Percentiles rank a stretch among this genome's conserved stretches.
These are phyloP conservation scores for Cataglyphis cursor DNA, from an alignment of 2,888 invertebrate species.

Conservation along the genomic window DNA sequence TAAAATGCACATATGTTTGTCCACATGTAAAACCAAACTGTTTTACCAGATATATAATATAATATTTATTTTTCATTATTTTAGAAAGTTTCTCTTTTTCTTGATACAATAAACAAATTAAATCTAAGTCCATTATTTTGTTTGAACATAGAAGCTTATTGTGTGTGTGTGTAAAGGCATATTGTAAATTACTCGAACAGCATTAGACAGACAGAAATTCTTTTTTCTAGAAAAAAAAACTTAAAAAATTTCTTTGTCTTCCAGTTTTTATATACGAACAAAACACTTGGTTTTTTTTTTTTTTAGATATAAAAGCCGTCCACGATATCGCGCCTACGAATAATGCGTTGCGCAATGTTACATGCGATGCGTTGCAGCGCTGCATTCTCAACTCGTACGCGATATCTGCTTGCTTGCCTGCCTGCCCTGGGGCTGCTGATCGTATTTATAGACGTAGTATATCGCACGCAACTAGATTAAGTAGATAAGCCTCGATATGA, in stretches of 20 bases:
- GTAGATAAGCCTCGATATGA: slow-evolving; percentile 70
- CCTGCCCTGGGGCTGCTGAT: slow-evolving; percentile 70
- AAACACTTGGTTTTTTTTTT: slow-evolving; percentile 12
- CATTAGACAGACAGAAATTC: neutral
- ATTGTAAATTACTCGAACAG: slow-evolving; percentile 8
- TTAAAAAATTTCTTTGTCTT: slow-evolving; percentile 33
- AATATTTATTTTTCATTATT: too few relatives aligned
- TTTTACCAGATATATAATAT: neutral
- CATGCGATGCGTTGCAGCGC: slow-evolving; percentile 19
- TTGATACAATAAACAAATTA: slow-evolving; percentile 27
- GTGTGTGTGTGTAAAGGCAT: neutral
- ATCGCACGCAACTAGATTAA: slow-evolving; percentile 68
- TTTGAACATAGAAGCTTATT: neutral
- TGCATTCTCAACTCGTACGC: slow-evolving; percentile 65
- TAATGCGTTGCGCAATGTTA: slow-evolving; percentile 19
- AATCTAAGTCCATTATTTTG: neutral
- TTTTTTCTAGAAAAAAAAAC: neutral
- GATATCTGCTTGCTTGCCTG: slow-evolving; percentile 35
- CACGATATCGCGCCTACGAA: slow-evolving; percentile 14
- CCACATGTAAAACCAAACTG: neutral
- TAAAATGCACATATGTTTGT: slow-evolving; percentile 17
- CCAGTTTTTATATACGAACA: neutral
- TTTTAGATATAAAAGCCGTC: slow-evolving; percentile 12
- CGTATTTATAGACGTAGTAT: slow-evolving; percentile 72
- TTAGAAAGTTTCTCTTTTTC: neutral